These are phyloP conservation scores for Dioctria rufipes DNA, from an alignment of 2,888 invertebrate species.

Conservation along the genomic window DNA sequence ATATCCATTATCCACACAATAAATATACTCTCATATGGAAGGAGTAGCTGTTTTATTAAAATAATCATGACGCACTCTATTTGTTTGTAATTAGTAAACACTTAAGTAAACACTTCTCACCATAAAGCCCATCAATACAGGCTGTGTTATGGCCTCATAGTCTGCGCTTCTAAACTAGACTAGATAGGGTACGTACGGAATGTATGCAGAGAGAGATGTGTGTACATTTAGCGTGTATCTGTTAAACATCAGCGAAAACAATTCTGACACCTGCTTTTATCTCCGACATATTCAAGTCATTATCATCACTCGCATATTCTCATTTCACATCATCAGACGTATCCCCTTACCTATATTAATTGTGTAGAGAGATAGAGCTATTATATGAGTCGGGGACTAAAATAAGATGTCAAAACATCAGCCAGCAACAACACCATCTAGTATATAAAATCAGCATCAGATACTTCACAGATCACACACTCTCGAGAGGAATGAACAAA, in stretches of 20 bases:
- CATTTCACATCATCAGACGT: conserved; percentile 18
- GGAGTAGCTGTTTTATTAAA: conserved; percentile 46
- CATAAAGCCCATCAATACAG: conserved; percentile 26
- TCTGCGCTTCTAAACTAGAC: not conserved
- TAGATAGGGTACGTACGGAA: not conserved
- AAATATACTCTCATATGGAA: too few species aligned
- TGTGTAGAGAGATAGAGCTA: not conserved
- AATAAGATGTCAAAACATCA: not conserved
- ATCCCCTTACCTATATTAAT: conserved; percentile 37
- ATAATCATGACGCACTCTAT: conserved; percentile 55
- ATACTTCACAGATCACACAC: conserved; percentile 14
- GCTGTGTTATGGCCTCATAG: conserved; percentile 21
- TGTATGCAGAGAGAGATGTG: not conserved
- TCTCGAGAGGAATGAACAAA: conserved; percentile 10
- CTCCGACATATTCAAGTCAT: conserved; percentile 46
- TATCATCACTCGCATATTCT: conserved; percentile 45
- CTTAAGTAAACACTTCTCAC: conserved; percentile 55
- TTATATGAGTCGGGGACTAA: not conserved
- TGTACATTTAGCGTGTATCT: conserved; percentile 31
- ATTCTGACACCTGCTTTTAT: conserved; percentile 56
- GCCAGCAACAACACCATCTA: not conserved
- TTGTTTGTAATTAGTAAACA: conserved; percentile 58
- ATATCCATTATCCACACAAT: too few species aligned
- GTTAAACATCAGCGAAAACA: conserved; percentile 55
- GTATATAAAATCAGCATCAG: not conserved